Evolutionary conservation across 1,140 invertebrate species (phyloP).

Genomic region (Pseudomyrmex concolor): DNA sequence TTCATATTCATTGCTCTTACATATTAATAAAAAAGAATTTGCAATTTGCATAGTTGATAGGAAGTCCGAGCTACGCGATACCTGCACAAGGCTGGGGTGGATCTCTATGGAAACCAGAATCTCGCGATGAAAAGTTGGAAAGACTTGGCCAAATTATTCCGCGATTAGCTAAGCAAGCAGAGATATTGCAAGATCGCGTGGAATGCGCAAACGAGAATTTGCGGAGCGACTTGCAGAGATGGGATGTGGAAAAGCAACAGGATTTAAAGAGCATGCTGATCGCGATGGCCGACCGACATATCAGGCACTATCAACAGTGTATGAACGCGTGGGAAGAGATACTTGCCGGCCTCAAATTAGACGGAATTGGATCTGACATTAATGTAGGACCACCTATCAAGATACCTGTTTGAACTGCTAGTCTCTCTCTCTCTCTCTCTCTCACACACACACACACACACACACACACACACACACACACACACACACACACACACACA

Average conservation of each 20-base stretch:
- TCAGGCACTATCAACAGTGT: constrained; percentile 89
- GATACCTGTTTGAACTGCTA: constrained; percentile 72
- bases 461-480: too few relatives aligned
- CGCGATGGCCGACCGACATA: constrained; percentile 89
- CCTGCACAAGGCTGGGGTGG: constrained; percentile 82
- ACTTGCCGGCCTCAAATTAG: constrained; percentile 81
- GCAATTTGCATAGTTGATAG: constrained; percentile 74
- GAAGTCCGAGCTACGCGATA: constrained; percentile 68
- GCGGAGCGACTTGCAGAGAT: constrained; percentile 89
- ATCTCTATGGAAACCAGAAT: constrained; percentile 86
- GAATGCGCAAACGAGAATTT: constrained; percentile 91
- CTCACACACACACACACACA: too few relatives aligned
- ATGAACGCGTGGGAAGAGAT: constrained; percentile 88
- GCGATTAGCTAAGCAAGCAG: constrained; percentile 86
- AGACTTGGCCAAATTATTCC: constrained; percentile 85
- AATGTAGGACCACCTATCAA: constrained; percentile 72
- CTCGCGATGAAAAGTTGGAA: constrained; percentile 86
- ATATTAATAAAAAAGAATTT: constrained; percentile 22
- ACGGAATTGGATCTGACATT: constrained; percentile 75
- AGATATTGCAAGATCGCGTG: constrained; percentile 88
- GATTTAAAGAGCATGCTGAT: constrained; percentile 89
- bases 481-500: too few relatives aligned
- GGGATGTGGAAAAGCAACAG: constrained; percentile 89
- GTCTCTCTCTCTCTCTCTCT: constrained; percentile 6
- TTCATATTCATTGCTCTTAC: too few relatives aligned